Conservation (phyloP, 2,888 invertebrate species). For the Aelia acuminata region DNA sequence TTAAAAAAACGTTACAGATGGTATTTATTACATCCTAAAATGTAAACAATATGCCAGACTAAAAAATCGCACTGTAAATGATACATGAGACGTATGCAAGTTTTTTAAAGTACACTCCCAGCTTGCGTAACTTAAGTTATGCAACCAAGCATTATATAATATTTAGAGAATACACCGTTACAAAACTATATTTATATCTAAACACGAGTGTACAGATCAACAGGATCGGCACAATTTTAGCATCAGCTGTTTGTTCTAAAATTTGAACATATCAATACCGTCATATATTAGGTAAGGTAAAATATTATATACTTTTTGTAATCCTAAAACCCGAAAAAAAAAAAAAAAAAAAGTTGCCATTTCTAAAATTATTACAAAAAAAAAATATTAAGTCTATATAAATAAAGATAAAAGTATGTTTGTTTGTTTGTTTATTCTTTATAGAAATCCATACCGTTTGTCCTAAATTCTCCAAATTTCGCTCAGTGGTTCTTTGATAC, state of each 20-base stretch:
- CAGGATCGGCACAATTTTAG: not conserved
- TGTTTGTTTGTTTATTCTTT: no score
- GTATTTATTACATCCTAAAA: not conserved
- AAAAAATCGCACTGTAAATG: not conserved
- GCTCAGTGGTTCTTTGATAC: no score
- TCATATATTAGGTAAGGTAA: not conserved
- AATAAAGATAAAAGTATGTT: no score
- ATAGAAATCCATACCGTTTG: no score
- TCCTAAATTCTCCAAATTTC: no score
- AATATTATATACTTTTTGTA: not conserved
- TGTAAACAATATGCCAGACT: not conserved
- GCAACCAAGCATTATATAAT: not conserved
- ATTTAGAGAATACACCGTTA: not conserved
- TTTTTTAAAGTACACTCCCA: constrained; percentile 26
- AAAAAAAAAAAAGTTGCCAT: no score
- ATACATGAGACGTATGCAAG: not conserved
- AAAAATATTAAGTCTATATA: no score
- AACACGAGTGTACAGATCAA: no score
- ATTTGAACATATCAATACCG: not conserved
- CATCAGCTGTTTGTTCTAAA: not conserved
- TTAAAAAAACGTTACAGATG: no score
- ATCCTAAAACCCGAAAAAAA: no score
- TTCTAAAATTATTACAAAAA: no score
- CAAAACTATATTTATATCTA: not conserved
- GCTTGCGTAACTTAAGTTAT: not conserved